phyloP scores from a whole-genome alignment of 2,113 vertebrate genomes.

The Plecturocebus donacophilus region DNA sequence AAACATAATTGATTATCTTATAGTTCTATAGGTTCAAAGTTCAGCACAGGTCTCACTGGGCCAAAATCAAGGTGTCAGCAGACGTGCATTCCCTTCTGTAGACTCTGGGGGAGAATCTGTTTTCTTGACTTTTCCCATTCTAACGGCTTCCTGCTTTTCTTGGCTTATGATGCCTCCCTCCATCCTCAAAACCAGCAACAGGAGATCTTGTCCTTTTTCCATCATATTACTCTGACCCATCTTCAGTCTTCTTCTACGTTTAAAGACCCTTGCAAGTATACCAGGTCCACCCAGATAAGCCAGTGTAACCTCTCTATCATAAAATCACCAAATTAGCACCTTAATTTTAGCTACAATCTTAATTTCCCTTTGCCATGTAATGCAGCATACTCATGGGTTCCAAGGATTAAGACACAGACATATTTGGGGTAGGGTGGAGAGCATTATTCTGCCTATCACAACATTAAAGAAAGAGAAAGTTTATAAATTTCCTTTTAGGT shows the following conservation, averaged over 20 bases:
- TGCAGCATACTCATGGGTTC: neutral
- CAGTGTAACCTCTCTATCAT: neutral
- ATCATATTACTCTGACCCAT: neutral
- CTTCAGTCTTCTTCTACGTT: neutral
- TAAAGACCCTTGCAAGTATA: neutral
- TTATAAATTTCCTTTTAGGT: constrained; percentile 27
- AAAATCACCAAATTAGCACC: neutral
- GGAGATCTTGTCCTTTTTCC: neutral
- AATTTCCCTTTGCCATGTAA: neutral
- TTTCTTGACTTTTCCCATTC: neutral
- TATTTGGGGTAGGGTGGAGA: neutral
- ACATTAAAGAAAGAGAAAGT: neutral
- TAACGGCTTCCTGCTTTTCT: neutral
- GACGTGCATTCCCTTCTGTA: neutral
- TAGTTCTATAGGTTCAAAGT: neutral
- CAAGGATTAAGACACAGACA: neutral
- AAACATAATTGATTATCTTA: neutral
- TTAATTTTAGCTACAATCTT: neutral
- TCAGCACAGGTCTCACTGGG: neutral
- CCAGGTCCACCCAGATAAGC: neutral
- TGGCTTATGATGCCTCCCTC: neutral
- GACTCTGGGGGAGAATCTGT: neutral
- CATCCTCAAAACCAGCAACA: neutral
- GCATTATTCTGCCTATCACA: neutral
- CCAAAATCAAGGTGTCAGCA: neutral